Percentiles rank a stretch among this genome's conserved stretches.
phyloP scores from a whole-genome alignment of 2,797 vertebrate genomes.

The Pseudochirops cupreus region DNA sequence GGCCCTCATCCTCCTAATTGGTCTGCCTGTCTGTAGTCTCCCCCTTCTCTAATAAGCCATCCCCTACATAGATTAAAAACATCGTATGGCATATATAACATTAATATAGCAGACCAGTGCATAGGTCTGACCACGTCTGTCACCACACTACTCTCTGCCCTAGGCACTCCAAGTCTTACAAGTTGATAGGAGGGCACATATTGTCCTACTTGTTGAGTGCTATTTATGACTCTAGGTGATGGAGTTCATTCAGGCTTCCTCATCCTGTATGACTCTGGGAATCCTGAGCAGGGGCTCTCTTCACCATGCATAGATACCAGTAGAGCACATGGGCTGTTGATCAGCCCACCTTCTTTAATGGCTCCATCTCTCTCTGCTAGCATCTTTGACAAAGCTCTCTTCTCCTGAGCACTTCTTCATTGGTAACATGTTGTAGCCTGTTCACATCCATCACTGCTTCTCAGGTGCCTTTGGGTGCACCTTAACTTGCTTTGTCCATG shows the following conservation, averaged over 20 bases:
- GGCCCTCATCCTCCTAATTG: background rate
- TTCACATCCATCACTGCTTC: background rate
- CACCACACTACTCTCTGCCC: background rate
- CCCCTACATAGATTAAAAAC: background rate
- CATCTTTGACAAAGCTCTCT: background rate
- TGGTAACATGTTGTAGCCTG: background rate
- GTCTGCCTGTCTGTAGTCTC: background rate
- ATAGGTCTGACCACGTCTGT: background rate
- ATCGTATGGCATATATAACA: background rate
- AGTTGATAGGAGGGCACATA: background rate
- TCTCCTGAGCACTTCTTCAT: background rate
- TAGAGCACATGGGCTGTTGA: background rate
- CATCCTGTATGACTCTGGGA: background rate
- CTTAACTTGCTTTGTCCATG: background rate
- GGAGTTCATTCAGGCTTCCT: background rate
- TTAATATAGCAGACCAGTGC: background rate
- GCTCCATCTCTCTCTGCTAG: background rate
- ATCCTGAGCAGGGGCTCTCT: background rate
- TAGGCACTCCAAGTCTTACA: background rate
- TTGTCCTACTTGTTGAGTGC: background rate
- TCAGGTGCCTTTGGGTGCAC: background rate
- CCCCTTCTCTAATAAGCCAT: no score
- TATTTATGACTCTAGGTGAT: background rate
- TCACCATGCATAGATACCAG: background rate
- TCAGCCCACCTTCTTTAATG: background rate